Evolutionary conservation across 2,113 vertebrate species (phyloP).

Genomic region (Eubucco bourcierii): DNA sequence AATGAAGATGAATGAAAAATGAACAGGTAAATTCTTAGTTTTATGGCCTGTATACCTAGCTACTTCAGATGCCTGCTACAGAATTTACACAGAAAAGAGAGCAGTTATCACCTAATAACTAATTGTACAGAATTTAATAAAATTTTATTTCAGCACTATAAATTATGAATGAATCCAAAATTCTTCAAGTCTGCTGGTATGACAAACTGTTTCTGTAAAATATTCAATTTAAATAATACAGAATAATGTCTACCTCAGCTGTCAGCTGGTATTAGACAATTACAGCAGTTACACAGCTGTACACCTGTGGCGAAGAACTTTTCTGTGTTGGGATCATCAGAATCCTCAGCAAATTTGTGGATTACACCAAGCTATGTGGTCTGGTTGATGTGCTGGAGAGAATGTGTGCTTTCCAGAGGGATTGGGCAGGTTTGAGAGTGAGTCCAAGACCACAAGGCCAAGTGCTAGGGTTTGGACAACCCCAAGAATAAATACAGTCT

Average conservation of each 20-base stretch:
- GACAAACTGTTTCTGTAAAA: background rate
- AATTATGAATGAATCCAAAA: background rate
- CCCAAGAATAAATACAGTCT: no score
- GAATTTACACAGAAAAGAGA: background rate
- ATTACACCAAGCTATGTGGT: no score
- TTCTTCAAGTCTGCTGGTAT: background rate
- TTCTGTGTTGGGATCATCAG: no score
- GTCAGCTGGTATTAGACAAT: background rate
- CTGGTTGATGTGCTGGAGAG: no score
- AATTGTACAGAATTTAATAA: background rate
- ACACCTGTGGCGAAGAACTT: background rate
- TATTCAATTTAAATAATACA: background rate
- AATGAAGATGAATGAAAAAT: background rate
- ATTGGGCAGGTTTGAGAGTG: no score
- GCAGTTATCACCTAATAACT: background rate
- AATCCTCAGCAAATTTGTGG: no score
- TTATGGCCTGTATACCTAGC: accelerated
- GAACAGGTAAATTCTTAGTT: background rate
- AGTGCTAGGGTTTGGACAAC: no score
- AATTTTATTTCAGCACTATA: background rate
- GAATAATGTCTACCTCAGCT: background rate
- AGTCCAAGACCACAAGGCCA: no score
- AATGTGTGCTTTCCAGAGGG: no score
- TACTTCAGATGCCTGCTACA: background rate
- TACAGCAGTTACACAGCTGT: background rate